Evolutionary conservation across 2,113 vertebrate genomes (phyloP).

Genomic region (Hippolais icterina): DNA sequence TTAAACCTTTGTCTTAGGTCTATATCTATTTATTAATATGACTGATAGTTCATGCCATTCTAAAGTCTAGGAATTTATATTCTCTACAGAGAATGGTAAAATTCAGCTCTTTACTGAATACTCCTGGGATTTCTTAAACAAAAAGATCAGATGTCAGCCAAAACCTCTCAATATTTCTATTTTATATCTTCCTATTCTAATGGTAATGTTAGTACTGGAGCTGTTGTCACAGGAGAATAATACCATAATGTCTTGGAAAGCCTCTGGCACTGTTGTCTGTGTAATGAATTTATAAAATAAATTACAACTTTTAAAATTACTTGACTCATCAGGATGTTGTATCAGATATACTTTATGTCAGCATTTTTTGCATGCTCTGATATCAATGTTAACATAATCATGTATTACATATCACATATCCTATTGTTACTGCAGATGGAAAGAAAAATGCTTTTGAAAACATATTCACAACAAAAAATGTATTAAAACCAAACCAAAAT

Average conservation of each 20-base stretch:
- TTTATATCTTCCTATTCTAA: background rate
- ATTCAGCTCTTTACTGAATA: background rate
- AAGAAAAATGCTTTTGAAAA: background rate
- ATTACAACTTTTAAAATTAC: background rate
- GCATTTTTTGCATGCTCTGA: background rate
- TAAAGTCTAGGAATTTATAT: background rate
- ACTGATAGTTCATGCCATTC: background rate
- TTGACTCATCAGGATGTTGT: background rate
- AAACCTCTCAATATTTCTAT: background rate
- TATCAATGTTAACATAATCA: background rate
- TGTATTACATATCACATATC: background rate
- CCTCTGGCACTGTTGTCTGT: background rate
- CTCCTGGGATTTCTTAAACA: background rate
- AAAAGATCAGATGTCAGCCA: background rate
- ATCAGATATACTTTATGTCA: background rate
- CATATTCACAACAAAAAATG: background rate
- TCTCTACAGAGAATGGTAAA: background rate
- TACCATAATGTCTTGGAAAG: background rate
- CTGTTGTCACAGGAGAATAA: background rate
- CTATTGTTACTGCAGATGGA: background rate
- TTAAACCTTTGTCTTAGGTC: background rate
- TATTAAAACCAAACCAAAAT: background rate
- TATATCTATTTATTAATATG: background rate
- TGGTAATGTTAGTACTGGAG: background rate
- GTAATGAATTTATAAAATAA: conserved; percentile 5